A percentile compares a stretch with the other conserved stretches of the same genome.
phyloP scores from a whole-genome alignment of 2,797 vertebrate species.

The Anisognathus igniventris region DNA sequence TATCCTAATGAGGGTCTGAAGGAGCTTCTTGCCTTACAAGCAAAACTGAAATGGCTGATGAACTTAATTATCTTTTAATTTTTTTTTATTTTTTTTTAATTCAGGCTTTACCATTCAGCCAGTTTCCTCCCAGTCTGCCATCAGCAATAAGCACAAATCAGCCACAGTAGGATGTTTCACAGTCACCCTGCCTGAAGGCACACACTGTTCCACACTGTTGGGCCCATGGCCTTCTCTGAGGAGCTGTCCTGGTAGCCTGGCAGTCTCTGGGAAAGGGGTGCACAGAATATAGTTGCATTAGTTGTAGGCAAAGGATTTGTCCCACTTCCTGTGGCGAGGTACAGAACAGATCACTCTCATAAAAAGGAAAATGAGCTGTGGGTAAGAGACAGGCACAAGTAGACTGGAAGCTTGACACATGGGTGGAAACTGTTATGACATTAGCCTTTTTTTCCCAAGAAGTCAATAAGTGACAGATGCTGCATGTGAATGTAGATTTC shows the following conservation, averaged over 20 bases:
- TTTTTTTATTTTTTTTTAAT: not conserved
- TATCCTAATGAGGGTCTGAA: not conserved
- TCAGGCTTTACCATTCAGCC: not conserved
- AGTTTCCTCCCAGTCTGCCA: not conserved
- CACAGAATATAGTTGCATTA: fast-evolving
- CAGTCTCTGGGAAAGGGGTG: not conserved
- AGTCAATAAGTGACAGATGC: not conserved
- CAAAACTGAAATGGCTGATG: not conserved
- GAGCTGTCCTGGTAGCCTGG: not conserved
- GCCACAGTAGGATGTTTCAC: not conserved
- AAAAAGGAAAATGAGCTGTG: not conserved
- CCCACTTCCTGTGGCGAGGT: fast-evolving
- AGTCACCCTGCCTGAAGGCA: not conserved
- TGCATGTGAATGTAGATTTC: not conserved
- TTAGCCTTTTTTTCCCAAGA: not conserved
- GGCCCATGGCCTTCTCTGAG: not conserved
- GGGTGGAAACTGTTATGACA: not conserved
- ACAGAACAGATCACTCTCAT: not conserved
- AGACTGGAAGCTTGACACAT: not conserved
- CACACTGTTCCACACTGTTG: not conserved
- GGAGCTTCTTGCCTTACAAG: not conserved
- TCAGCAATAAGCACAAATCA: not conserved
- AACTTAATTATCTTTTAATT: not conserved
- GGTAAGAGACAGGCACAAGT: not conserved
- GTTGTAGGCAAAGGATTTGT: not conserved